Evolutionary conservation across 2,888 invertebrate species (phyloP).

Genomic region (Punctoribates punctum): DNA sequence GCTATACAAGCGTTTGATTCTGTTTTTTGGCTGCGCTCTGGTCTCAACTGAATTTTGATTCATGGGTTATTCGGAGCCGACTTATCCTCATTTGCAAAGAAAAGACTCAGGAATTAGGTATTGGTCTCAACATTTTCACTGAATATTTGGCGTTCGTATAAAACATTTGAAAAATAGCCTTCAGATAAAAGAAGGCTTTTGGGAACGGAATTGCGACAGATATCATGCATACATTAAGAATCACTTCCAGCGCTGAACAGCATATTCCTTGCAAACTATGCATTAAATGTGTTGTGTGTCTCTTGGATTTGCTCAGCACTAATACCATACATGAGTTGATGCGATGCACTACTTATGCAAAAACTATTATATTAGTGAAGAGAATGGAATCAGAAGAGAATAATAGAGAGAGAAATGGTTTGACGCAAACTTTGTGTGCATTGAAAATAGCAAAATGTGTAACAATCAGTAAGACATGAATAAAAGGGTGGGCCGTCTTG

Average conservation of each 20-base stretch:
- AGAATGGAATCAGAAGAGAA: background rate
- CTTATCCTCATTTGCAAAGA: conserved; percentile 37
- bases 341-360: background rate
- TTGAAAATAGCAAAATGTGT: conserved; percentile 28
- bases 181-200: conserved; percentile 33
- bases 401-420: conserved; percentile 21
- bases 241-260: background rate
- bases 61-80: conserved; percentile 1
- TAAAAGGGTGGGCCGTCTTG: conserved; percentile 35
- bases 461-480: conserved; percentile 38
- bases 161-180: conserved; percentile 36
- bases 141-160: conserved; percentile 12
- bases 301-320: conserved; percentile 23
- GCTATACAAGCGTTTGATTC: background rate
- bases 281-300: background rate
- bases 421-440: background rate
- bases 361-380: background rate
- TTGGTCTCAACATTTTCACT: background rate
- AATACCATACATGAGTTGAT: conserved; percentile 30
- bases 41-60: conserved; percentile 15
- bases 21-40: background rate
- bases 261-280: background rate
- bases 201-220: conserved; percentile 2
- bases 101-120: conserved; percentile 28
- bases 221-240: conserved; percentile 31